Evolutionary conservation across 1,140 invertebrate species (phyloP).

Genomic region (Drosophila auraria): DNA sequence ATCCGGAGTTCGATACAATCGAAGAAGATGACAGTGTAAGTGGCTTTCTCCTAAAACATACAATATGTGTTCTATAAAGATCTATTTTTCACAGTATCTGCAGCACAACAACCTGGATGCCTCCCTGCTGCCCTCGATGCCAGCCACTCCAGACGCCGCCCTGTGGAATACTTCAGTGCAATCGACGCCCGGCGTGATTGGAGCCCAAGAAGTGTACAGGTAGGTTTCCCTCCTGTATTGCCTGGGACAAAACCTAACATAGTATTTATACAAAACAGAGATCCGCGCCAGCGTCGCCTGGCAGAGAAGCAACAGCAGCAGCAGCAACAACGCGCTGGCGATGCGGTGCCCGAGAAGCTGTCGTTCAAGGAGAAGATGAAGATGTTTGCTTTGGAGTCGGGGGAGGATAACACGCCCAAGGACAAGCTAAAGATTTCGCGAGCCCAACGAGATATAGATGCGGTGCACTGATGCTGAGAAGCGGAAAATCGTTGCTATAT

Average conservation of each 20-base stretch:
- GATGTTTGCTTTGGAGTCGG: conserved; percentile 97
- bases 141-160: conserved; percentile 88
- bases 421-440: conserved; percentile 97
- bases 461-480: conserved; percentile 85
- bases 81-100: conserved; percentile 43
- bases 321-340: conserved; percentile 87
- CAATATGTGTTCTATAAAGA: neutral
- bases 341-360: conserved; percentile 94
- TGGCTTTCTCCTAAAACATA: conserved; percentile 20
- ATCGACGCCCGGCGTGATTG: conserved; percentile 95
- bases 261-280: conserved; percentile 86
- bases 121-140: conserved; percentile 84
- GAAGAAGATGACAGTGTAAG: conserved; percentile 93
- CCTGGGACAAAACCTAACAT: neutral
- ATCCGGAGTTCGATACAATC: conserved; percentile 87
- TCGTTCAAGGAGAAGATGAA: conserved; percentile 98
- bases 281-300: conserved; percentile 92
- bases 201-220: conserved; percentile 97
- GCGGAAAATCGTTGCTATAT: conserved; percentile 8
- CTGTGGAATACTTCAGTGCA: conserved; percentile 85
- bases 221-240: conserved; percentile 75
- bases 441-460: conserved; percentile 95
- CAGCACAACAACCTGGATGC: conserved; percentile 70
- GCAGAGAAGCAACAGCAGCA: conserved; percentile 92
- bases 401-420: conserved; percentile 93